phyloP scores from a whole-genome alignment of 2,113 vertebrate species.

The Eublepharis macularius region DNA sequence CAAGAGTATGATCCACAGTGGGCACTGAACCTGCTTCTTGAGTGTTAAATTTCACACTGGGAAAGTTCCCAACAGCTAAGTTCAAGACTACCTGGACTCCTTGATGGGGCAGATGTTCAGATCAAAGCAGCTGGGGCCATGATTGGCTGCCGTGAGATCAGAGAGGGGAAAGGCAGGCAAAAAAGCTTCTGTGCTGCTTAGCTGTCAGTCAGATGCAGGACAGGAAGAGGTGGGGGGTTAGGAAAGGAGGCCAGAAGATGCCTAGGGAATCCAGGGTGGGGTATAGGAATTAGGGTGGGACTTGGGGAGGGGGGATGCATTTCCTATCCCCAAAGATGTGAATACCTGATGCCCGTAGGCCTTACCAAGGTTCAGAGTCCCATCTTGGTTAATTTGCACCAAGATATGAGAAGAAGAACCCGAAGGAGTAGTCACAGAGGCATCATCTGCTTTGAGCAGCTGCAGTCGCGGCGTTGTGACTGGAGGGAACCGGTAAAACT shows the following conservation, averaged over 20 bases:
- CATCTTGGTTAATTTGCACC: constrained; percentile 71
- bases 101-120: neutral
- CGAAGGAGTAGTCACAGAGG: neutral
- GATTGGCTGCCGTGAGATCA: neutral
- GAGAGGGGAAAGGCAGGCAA: no score
- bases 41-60: neutral
- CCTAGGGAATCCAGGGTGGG: no score
- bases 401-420: constrained; percentile 74
- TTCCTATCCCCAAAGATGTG: neutral
- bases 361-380: constrained; percentile 76
- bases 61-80: neutral
- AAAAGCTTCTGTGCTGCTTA: neutral
- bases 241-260: neutral
- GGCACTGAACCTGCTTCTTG: neutral
- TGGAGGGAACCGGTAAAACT: constrained; percentile 91
- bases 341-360: neutral
- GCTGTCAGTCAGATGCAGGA: neutral
- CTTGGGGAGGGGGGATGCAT: no score
- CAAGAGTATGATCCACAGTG: neutral
- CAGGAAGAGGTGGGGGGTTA: no score
- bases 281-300: neutral
- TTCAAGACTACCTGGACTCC: neutral
- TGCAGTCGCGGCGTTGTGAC: constrained; percentile 82
- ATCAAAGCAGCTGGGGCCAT: neutral
- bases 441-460: constrained; percentile 65